Conservation (phyloP, 2,888 invertebrate genomes). For the Platypus cylindrus region DNA sequence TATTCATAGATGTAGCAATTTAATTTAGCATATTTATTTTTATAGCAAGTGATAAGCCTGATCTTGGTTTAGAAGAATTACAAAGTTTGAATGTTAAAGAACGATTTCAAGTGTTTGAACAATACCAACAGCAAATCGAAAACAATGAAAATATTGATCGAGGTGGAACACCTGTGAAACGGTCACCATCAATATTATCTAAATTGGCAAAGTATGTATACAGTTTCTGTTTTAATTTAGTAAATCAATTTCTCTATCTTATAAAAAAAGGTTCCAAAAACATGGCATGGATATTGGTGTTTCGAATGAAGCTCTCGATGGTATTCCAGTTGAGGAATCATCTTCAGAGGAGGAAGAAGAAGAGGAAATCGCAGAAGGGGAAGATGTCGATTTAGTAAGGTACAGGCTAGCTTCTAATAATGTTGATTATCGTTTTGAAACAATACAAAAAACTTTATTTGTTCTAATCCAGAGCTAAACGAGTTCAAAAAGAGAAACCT, state of each 20-base stretch:
- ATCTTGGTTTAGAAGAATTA: slow-evolving; percentile 71
- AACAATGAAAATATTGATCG: slow-evolving; percentile 37
- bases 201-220: slow-evolving; percentile 61
- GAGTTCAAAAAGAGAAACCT: slow-evolving; percentile 56
- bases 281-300: slow-evolving; percentile 73
- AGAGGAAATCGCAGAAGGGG: slow-evolving; percentile 38
- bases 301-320: slow-evolving; percentile 62
- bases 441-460: too few relatives aligned
- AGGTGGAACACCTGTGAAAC: slow-evolving; percentile 42
- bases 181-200: slow-evolving; percentile 63
- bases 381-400: slow-evolving; percentile 47
- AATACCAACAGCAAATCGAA: slow-evolving; percentile 36
- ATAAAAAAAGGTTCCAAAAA: slow-evolving; percentile 65
- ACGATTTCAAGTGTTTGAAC: slow-evolving; percentile 75
- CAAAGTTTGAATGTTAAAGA: slow-evolving; percentile 72
- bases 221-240: neutral
- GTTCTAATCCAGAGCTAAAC: slow-evolving; percentile 36
- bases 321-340: slow-evolving; percentile 57
- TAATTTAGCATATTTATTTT: too few relatives aligned
- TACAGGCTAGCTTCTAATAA: neutral
- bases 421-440: neutral
- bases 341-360: slow-evolving; percentile 57
- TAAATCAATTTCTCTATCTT: slow-evolving; percentile 1
- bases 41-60: slow-evolving; percentile 76
- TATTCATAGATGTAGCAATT: too few relatives aligned